Conservation (phyloP, 2,888 invertebrate genomes). For the Hirudinaria manillensis region DNA sequence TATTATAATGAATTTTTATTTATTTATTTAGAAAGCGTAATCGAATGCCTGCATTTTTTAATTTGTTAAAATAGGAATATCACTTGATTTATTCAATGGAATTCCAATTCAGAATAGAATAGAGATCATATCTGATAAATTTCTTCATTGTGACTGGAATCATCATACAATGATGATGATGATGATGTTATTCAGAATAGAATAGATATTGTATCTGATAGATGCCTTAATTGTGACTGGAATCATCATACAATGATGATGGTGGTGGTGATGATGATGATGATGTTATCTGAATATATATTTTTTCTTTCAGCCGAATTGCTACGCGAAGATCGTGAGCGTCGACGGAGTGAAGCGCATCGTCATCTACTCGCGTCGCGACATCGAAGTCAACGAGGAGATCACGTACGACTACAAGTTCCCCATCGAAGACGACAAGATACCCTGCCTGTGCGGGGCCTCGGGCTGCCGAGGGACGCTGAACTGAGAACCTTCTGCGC, state of each 20-base stretch:
- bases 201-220: too few species aligned
- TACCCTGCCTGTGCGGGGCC: conserved; percentile 92
- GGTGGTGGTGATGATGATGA: too few species aligned
- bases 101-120: not conserved
- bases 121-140: too few species aligned
- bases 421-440: conserved; percentile 91
- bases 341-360: conserved; percentile 98
- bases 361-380: conserved; percentile 96
- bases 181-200: not conserved
- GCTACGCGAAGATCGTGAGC: conserved; percentile 96
- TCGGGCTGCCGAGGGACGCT: conserved; percentile 88
- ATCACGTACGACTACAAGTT: conserved; percentile 99
- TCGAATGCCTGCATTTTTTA: not conserved
- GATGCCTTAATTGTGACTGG: not conserved
- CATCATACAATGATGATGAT: too few species aligned
- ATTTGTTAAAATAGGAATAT: too few species aligned
- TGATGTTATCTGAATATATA: too few species aligned
- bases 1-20: not conserved
- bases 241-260: too few species aligned
- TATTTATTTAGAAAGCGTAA: not conserved
- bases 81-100: not conserved
- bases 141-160: too few species aligned
- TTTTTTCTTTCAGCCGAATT: conserved; percentile 75
- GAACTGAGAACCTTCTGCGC: conserved; percentile 63
- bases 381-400: conserved; percentile 96